phyloP scores from a whole-genome alignment of 2,888 invertebrate species.

The Megastigmus dorsalis region DNA sequence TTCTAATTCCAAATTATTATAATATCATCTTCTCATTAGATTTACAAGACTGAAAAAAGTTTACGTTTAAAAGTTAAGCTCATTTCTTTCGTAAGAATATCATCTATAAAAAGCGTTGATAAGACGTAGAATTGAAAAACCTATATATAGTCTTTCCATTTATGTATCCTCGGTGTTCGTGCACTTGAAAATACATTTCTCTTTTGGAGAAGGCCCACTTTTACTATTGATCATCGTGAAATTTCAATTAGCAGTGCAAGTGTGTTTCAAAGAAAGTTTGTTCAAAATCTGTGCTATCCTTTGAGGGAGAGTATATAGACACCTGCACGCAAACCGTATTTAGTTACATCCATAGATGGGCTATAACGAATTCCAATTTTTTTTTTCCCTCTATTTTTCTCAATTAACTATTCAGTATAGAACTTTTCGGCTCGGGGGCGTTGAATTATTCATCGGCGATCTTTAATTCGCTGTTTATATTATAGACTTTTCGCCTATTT shows the following conservation, averaged over 20 bases:
- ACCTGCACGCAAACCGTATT: neutral
- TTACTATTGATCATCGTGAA: neutral
- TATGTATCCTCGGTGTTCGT: no score
- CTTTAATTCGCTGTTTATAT: constrained; percentile 17
- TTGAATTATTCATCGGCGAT: constrained; percentile 29
- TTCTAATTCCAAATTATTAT: no score
- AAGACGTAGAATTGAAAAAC: no score
- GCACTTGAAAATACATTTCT: no score
- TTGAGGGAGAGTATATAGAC: neutral
- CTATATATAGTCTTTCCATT: no score
- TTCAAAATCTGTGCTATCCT: neutral
- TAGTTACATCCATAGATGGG: neutral
- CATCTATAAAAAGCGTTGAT: no score
- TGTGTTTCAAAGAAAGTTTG: neutral
- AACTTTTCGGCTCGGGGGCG: neutral
- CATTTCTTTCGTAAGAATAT: no score
- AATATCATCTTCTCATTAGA: no score
- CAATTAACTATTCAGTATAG: constrained; percentile 8
- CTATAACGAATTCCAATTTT: no score
- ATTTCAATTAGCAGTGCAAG: constrained; percentile 6
- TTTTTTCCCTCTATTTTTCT: constrained; percentile 15
- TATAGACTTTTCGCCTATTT: constrained; percentile 6
- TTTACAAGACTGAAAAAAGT: no score
- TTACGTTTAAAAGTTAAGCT: no score
- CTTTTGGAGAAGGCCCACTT: neutral